Conservation (phyloP, 2,797 vertebrate genomes). For the Emydoidea blandingii region DNA sequence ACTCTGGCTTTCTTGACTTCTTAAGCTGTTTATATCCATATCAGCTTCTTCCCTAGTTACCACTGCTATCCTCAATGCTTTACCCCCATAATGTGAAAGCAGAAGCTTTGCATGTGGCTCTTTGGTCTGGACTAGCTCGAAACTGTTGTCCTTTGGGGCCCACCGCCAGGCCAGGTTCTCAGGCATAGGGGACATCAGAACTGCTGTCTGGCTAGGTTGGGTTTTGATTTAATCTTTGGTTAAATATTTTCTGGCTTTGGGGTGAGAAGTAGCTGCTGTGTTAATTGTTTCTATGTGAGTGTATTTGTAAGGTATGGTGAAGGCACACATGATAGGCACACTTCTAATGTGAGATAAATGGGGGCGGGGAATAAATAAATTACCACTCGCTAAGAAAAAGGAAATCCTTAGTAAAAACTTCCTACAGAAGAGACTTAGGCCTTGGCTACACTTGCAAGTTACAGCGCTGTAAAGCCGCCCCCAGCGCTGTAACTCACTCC, state of each 20-base stretch:
- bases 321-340: neutral
- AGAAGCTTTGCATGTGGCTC: neutral
- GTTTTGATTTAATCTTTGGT: slow-evolving; percentile 22
- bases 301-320: neutral
- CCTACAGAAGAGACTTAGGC: neutral
- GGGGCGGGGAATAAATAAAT: neutral
- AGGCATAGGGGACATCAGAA: neutral
- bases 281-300: neutral
- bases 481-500: no score
- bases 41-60: fast-evolving
- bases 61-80: neutral
- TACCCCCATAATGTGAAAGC: neutral
- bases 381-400: neutral
- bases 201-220: neutral
- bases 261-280: neutral
- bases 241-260: neutral
- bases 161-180: neutral
- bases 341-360: neutral
- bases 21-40: neutral
- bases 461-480: no score
- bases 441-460: no score
- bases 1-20: neutral
- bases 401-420: neutral
- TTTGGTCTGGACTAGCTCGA: neutral
- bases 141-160: neutral